Base-by-base conservation (phyloP, 2,888 invertebrate species). In the Hipparchia semele region DNA sequence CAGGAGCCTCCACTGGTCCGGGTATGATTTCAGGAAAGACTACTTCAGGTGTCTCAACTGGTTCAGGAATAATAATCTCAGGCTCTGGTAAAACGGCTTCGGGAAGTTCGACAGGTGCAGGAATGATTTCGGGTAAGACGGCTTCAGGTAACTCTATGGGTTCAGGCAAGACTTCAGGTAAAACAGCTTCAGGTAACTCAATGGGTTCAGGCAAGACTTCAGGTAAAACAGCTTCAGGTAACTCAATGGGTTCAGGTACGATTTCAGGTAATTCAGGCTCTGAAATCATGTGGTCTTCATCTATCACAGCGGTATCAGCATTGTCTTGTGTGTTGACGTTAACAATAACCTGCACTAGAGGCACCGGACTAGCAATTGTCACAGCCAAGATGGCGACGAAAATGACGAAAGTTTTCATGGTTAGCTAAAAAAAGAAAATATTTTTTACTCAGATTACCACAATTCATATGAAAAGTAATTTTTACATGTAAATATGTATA, bases 371-470 rank as follows among this genome's bases (percentile, higher is more conserved):
- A 77, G 87, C 87, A 45, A 80, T 80, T 39, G 85, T 84, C 68
- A 88, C 79, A 13, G 87, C 88, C 81, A 85, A 73, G 53, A 88
- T 70, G 75, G 86, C 86, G 73, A 84, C 77, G 49, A 88, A 68
- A 71, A 82, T 85, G 71, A 87, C 75, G 80, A 86, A 82, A 74
- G 80, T 78, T 79, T 85, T 87, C 87, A 89, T 89, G 39, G 71
- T 76, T 77, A 71, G 45, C 67, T 67, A 56, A 67, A 67, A 67
- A 39, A 58, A 58, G 39, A 45, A 66, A 51, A 62, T 62, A n/a
- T 39, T 62, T 46, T 45, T n/a, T 62, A 62, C 10, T 12, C 45
- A 45, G 9, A 46, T 46, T 46, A 46, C 6, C 46, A 46, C 46
- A 46, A 46, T 46, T 6, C 6, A 23, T 46, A 46, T 6, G 5